phyloP scores from a whole-genome alignment of 2,113 vertebrate species.

The Galemys pyrenaicus region DNA sequence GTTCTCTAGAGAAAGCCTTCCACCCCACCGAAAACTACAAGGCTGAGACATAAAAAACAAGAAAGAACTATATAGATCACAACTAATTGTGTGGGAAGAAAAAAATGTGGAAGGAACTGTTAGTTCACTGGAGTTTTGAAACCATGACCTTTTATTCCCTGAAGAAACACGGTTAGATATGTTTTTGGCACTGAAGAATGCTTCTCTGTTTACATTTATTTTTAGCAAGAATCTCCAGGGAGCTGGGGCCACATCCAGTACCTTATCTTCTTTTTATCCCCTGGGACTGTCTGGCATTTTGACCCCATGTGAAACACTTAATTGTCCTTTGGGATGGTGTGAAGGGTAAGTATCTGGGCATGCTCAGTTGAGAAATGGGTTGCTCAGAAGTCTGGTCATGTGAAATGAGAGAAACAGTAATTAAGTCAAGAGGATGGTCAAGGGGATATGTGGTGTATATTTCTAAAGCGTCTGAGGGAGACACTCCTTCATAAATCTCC shows the following conservation, averaged over 20 bases:
- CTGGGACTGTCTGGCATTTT: neutral
- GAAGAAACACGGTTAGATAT: neutral
- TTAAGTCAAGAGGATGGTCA: neutral
- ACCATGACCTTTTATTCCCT: neutral
- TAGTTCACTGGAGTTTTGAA: neutral
- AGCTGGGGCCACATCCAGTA: neutral
- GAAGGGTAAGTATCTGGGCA: neutral
- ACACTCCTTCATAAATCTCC: neutral
- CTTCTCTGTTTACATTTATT: neutral
- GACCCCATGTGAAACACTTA: neutral
- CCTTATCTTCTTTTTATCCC: neutral
- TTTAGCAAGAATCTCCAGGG: neutral
- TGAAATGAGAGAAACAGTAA: neutral
- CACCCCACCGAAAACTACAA: neutral
- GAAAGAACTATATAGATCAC: neutral
- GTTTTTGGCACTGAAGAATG: neutral
- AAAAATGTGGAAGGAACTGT: neutral
- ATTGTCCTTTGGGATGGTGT: neutral
- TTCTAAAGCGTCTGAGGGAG: neutral
- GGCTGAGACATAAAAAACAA: neutral
- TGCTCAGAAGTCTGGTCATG: neutral
- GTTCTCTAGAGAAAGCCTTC: neutral
- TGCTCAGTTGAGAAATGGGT: neutral
- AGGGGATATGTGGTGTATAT: neutral
- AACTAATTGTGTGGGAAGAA: neutral